Evolutionary conservation across 2,888 invertebrate species (phyloP).

Genomic region (Melolontha melolontha): DNA sequence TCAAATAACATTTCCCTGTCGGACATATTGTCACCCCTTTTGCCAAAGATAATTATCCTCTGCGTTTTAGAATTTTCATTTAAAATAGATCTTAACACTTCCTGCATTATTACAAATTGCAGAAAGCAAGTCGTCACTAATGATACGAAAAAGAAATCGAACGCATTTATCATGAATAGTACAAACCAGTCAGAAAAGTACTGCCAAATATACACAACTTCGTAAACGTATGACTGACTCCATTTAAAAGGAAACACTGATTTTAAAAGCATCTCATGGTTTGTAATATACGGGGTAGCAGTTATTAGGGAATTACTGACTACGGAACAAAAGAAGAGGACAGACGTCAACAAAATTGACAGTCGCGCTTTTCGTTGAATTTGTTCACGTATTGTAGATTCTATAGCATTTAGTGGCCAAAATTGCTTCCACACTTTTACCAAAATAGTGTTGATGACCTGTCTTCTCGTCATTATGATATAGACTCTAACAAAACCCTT

Average conservation of each 20-base stretch:
- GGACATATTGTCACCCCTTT: constrained; percentile 16
- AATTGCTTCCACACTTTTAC: constrained; percentile 39
- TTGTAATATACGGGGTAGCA: constrained; percentile 30
- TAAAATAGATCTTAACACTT: constrained; percentile 44
- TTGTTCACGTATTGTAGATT: background rate
- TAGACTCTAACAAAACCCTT: constrained; percentile 36
- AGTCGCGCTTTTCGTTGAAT: constrained; percentile 9
- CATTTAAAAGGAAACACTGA: constrained; percentile 47
- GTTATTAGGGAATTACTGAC: constrained; percentile 37
- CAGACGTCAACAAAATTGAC: constrained; percentile 8
- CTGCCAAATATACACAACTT: constrained; percentile 47
- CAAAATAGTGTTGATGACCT: constrained; percentile 35
- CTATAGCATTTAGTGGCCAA: constrained; percentile 33
- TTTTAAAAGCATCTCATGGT: constrained; percentile 38
- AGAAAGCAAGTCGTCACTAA: constrained; percentile 37
- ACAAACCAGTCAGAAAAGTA: constrained; percentile 43
- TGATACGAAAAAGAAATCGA: constrained; percentile 40
- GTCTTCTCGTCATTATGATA: constrained; percentile 27
- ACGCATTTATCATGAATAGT: constrained; percentile 36
- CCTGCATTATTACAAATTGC: constrained; percentile 45
- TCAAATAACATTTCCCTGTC: constrained; percentile 44
- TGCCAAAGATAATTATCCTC: constrained; percentile 32
- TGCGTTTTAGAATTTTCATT: constrained; percentile 23
- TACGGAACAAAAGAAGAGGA: constrained; percentile 12
- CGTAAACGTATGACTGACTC: constrained; percentile 43